These are phyloP conservation scores for Nasonia giraulti DNA, from an alignment of 1,140 invertebrate genomes.

Conservation along the genomic window DNA sequence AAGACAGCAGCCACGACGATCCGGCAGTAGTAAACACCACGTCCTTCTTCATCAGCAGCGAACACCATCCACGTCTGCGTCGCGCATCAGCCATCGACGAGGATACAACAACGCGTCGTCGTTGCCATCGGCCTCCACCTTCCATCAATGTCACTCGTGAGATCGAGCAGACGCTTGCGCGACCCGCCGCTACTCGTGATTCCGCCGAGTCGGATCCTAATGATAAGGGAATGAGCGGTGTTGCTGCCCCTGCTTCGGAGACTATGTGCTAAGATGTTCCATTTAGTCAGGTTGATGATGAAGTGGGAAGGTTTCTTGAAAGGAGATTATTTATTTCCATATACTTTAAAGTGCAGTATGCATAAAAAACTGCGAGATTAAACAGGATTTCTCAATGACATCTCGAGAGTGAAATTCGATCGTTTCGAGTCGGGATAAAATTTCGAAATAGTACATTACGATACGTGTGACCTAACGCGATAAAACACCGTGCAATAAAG, in stretches of 20 bases:
- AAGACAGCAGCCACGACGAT: slow-evolving; percentile 63
- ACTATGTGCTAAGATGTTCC: slow-evolving; percentile 69
- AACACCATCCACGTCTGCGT: slow-evolving; percentile 65
- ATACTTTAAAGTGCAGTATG: no score
- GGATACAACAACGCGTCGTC: slow-evolving; percentile 57
- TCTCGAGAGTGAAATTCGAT: no score
- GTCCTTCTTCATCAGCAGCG: slow-evolving; percentile 59
- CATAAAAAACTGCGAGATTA: no score
- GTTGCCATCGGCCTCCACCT: slow-evolving; percentile 61
- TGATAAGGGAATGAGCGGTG: slow-evolving; percentile 64
- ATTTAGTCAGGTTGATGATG: background rate
- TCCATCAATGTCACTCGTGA: slow-evolving; percentile 70
- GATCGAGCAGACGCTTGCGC: slow-evolving; percentile 71
- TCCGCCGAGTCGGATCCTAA: slow-evolving; percentile 62
- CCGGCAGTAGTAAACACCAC: slow-evolving; percentile 61
- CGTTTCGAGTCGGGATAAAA: no score
- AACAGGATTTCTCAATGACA: no score
- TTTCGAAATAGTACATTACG: no score
- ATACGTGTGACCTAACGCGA: no score
- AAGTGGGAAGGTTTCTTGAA: background rate
- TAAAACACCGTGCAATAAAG: no score
- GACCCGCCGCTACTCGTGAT: slow-evolving; percentile 67
- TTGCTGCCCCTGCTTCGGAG: slow-evolving; percentile 70
- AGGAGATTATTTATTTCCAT: background rate
- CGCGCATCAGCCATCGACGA: slow-evolving; percentile 69